Conservation (phyloP, 2,888 invertebrate species). For the Sphinx pinastri region DNA sequence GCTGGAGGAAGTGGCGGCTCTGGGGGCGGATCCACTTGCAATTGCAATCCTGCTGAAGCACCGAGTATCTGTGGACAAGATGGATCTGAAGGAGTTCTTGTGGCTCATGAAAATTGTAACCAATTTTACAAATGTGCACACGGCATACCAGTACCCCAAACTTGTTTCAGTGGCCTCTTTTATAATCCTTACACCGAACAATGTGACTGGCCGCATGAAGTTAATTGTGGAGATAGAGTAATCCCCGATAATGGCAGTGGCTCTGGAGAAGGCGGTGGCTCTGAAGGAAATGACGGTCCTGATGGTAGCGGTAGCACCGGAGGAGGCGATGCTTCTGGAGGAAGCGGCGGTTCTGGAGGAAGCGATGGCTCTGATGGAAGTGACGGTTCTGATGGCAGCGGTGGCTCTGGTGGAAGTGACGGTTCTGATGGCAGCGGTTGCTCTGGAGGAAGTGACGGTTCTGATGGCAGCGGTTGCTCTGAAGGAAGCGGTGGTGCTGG, state of each 20-base stretch:
- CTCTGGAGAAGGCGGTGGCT: conserved; percentile 27
- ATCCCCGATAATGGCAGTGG: conserved; percentile 32
- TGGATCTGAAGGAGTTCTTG: conserved; percentile 43
- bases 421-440: conserved; percentile 23
- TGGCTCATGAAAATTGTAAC: conserved; percentile 45
- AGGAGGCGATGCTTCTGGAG: conserved; percentile 25
- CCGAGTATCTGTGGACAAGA: conserved; percentile 38
- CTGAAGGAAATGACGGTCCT: conserved; percentile 25
- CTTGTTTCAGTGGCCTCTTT: conserved; percentile 37
- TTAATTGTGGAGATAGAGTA: conserved; percentile 45
- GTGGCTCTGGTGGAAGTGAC: conserved; percentile 24
- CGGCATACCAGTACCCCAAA: conserved; percentile 35
- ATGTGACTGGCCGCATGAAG: conserved; percentile 51
- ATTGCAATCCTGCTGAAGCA: conserved; percentile 40
- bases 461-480: conserved; percentile 18
- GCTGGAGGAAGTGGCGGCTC: conserved; percentile 15
- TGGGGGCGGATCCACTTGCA: conserved; percentile 33
- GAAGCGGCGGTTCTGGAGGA: conserved; percentile 8
- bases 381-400: not conserved
- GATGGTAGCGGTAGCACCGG: conserved; percentile 5
- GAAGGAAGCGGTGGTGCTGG: conserved; percentile 30
- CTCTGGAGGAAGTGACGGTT: not conserved
- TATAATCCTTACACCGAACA: conserved; percentile 44
- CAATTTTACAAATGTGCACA: conserved; percentile 78
- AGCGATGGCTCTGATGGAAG: conserved; percentile 2